Evolutionary conservation across 2,113 vertebrate genomes (phyloP), one percentile per base, ranked within the genome.

Genomic region (Riparia riparia): DNA sequence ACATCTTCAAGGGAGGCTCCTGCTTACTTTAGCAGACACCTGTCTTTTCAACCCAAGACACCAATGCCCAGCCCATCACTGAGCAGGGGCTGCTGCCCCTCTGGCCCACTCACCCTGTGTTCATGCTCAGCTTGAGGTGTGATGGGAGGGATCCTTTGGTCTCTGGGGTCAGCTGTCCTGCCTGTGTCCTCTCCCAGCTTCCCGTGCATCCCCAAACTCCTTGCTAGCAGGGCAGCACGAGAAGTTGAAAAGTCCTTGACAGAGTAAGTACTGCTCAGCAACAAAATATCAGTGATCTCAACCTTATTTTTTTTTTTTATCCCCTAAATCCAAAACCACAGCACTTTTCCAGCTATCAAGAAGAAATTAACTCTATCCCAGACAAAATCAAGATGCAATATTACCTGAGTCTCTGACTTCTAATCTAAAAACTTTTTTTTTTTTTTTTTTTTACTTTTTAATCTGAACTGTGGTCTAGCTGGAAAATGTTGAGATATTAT

Each of bases 171-270:
- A 37, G 4, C 8, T 60, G 17, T 66, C 20, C 51, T 31, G 28
- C 29, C 24, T 66, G 6, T 25, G 24, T 15, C 28, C 17, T 31
- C 60, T 86, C 68, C 12, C 25, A 37, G 10, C 12, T 32, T 16
- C 26, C 60, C 56, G 3, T 24, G 12, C 34, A 41, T 57, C 17
- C 39, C 17, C 53, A 66, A 6, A 8, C 12, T 32, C 41, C 21
- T 37, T 0, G 0, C 7, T 54, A 47, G 3, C 26, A 19, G 26
- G 21, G 15, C 18, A 49, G 13, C 5, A 5, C 6, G 41, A 41
- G 7, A 28, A 61, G 16, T 3, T 32, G 34, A 54, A 32, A 28
- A 42, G 12, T 29, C 31, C 18, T 61, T 42, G 34, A 10, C 10
- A 61, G 21, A 80, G 29, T 4, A 24, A 49, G 26, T 26, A 29